Evolutionary conservation across 2,113 vertebrate species (phyloP), one percentile per base, ranked within the genome.

Genomic region (Myxocyprinus asiaticus): DNA sequence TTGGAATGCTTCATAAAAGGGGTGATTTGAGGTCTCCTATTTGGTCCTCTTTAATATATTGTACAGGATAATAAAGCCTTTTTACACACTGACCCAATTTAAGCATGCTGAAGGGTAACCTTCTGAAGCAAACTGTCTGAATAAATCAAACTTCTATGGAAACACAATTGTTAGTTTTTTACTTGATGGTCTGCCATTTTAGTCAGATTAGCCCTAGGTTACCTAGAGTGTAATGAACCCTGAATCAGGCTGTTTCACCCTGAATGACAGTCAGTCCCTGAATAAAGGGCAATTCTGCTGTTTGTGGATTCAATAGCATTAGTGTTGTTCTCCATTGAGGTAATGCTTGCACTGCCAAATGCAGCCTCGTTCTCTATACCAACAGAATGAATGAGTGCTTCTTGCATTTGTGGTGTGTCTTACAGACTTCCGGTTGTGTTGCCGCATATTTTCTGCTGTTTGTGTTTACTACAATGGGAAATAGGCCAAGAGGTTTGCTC

Each of bases 241-340:
- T 33, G 67, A 63, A 15, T 12, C 56, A 11, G 7, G 85, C 85
- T 84, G 84, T 78, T 84, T 90, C 22, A 33, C 22, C 1, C 22
- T 33, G 22, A 85, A 88, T 85, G 83, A 91, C 86, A 85, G 83
- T 88, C 88, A 86, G 83, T 87, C 87, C 87, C 85, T 90, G 86
- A 89, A 88, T 90, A 87, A 89, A 59, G 86, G 81, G 78, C 22
- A 33, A 33, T 33, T 33, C 83, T 86, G 85, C 69, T 85, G 87
- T 81, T 79, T 14, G 22, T 68, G 47, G 64, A 69, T 87, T 92
- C 85, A 89, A 87, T 90, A 81, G 88, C 85, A 81, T 85, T 88
- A 88, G 86, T 92, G 89, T 88, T 89, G 67, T 85, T 85, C 82
- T 63, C 7, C 87, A 3, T 33, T 33, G 22, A 33, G 22, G 22